Percentiles rank a stretch among this genome's conserved stretches.
These are phyloP conservation scores for Clupea harengus DNA, from an alignment of 2,113 vertebrate species.

Conservation along the genomic window DNA sequence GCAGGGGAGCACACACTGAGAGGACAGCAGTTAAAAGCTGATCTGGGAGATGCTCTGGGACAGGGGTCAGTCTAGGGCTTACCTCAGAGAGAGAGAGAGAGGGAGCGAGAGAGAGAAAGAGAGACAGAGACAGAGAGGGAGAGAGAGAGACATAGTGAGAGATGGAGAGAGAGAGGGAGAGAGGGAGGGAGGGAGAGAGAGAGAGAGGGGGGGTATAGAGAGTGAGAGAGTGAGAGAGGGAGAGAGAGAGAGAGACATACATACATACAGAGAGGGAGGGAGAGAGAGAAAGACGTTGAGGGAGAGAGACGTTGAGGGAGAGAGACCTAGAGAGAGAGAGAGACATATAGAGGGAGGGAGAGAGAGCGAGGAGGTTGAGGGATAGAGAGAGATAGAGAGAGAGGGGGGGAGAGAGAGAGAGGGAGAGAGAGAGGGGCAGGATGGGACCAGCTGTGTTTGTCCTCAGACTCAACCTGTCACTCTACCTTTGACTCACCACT, in stretches of 20 bases:
- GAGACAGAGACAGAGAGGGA: no score
- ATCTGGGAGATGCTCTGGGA: not conserved
- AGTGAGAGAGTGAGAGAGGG: not conserved
- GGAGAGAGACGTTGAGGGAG: not conserved
- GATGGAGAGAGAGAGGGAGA: no score
- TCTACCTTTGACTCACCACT: no score
- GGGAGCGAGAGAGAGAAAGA: no score
- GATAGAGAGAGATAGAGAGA: no score
- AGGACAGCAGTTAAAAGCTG: not conserved
- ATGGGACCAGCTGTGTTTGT: not conserved
- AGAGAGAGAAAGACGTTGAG: not conserved
- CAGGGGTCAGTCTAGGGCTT: no score
- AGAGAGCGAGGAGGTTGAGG: not conserved
- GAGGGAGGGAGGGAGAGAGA: no score
- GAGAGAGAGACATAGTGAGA: no score
- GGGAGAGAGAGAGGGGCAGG: not conserved
- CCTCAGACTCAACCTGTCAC: no score
- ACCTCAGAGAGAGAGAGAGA: no score
- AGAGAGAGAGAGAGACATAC: no score
- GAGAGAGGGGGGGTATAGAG: not conserved
- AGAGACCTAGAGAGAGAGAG: not conserved
- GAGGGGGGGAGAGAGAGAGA: not conserved
- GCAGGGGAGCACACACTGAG: not conserved
- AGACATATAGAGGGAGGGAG: not conserved
- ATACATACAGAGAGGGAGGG: no score